Conservation (phyloP, 2,113 vertebrate species). For the Stegostoma tigrinum region DNA sequence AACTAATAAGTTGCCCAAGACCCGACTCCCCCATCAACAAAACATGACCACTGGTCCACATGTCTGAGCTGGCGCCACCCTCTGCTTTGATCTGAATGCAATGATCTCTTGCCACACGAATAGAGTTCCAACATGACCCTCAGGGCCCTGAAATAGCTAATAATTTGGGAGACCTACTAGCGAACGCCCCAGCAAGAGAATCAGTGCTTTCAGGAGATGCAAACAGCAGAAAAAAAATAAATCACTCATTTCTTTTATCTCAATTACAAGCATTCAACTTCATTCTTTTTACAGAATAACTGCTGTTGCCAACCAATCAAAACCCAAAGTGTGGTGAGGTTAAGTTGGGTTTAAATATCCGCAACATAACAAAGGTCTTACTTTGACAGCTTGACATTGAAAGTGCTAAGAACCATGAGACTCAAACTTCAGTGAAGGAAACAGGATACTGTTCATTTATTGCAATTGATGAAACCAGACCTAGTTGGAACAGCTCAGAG, state of each 20-base stretch:
- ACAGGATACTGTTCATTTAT: constrained; percentile 26
- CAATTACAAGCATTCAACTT: not conserved
- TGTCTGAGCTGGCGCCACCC: too few species aligned
- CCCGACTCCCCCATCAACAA: too few species aligned
- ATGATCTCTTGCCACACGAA: too few species aligned
- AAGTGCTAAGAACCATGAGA: constrained; percentile 13
- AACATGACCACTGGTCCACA: too few species aligned
- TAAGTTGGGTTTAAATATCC: constrained; percentile 31
- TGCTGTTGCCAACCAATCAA: constrained; percentile 12
- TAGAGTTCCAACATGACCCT: too few species aligned
- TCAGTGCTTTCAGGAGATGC: not conserved
- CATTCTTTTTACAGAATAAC: not conserved
- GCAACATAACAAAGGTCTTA: not conserved
- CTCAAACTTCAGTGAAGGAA: constrained; percentile 7
- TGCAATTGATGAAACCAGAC: constrained; percentile 24
- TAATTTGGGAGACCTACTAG: not conserved
- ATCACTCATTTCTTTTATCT: not conserved
- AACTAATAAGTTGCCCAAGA: too few species aligned
- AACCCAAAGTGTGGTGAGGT: not conserved
- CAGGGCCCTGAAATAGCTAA: not conserved
- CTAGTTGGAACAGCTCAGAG: not conserved
- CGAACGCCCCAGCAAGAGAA: not conserved
- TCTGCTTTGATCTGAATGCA: too few species aligned
- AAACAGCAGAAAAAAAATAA: not conserved
- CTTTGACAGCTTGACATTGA: constrained; percentile 19